Evolutionary conservation across 2,888 invertebrate genomes (phyloP).

Genomic region (Nebria salina): DNA sequence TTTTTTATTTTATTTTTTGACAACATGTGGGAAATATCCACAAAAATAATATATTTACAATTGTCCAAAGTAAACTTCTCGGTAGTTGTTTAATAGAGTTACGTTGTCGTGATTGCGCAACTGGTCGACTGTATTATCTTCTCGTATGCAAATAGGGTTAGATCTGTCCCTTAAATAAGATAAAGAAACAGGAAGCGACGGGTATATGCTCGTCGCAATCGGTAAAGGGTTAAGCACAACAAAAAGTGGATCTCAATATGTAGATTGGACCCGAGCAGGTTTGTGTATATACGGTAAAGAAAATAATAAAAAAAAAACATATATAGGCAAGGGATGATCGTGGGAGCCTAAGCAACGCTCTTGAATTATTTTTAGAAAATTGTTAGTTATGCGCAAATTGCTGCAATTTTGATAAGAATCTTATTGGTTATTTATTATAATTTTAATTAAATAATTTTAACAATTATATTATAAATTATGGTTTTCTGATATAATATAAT

Average conservation of each 20-base stretch:
- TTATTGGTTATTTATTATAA: neutral
- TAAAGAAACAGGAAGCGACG: constrained; percentile 51
- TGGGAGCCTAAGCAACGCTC: neutral
- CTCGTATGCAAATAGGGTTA: constrained; percentile 52
- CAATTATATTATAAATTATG: too few species aligned
- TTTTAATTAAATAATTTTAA: neutral
- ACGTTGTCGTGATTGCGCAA: neutral
- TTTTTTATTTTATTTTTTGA: constrained; percentile 49
- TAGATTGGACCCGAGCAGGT: neutral
- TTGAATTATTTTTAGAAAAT: neutral
- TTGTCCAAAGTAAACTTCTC: constrained; percentile 20
- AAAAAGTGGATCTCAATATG: constrained; percentile 49
- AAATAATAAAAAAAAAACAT: neutral
- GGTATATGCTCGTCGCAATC: constrained; percentile 26
- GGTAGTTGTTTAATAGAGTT: neutral
- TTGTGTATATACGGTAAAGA: neutral
- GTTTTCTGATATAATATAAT: too few species aligned
- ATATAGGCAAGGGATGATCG: neutral
- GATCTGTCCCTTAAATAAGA: constrained; percentile 47
- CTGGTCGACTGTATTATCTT: constrained; percentile 39
- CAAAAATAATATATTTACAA: constrained; percentile 50
- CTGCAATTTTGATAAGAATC: neutral
- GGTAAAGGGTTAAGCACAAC: constrained; percentile 50
- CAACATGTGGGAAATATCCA: constrained; percentile 53
- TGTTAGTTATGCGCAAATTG: neutral